Base-by-base conservation (phyloP, 2,888 invertebrate genomes). In the Oligia latruncula region DNA sequence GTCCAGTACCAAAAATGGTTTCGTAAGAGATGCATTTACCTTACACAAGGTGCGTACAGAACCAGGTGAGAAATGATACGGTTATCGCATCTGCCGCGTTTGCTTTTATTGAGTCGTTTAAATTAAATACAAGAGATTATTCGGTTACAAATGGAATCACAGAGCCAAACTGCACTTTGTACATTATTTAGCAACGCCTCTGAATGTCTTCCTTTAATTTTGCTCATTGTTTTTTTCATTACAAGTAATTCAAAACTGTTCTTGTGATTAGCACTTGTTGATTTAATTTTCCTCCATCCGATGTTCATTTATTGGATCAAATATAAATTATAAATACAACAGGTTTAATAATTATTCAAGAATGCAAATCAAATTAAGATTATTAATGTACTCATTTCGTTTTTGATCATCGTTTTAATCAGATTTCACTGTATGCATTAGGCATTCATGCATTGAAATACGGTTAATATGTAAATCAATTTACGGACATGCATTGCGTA, bases 1-100 rank as follows among this genome's bases (percentile, higher is more conserved):
- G 86, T 89, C 86, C 88, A 87, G 81, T 82, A 88, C 94, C 94
- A 91, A 93, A 94, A 91, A 94, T 90, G 94, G 94, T 81, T 84
- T 83, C 77, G 84, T 84, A 80, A 85, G 85, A 87, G 84, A 89
- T 89, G 82, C 88, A 89, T 87, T 90, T 82, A 87, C 84, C 87
- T 84, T 84, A 83, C 81, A 91, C 94, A 94, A 95, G 94, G 93
- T 95, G 94, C 87, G 92, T 90, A 84, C 49, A 79, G 83, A 60
- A 90, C 92, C 94, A 94, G 94, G 93, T 95, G 95, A 88, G 90
- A 89, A 90, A 84, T 79, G 82, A 83, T 79, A 78, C 83, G 80
- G 82, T 89, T 89, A 87, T 87, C 82, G 83, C 93, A 95, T 94
- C 94, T 94, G 94, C 92, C 85, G 79, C 82, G 86, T 90, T 88